Base-by-base conservation (phyloP, 2,888 invertebrate species). In the Orthosia gothica region DNA sequence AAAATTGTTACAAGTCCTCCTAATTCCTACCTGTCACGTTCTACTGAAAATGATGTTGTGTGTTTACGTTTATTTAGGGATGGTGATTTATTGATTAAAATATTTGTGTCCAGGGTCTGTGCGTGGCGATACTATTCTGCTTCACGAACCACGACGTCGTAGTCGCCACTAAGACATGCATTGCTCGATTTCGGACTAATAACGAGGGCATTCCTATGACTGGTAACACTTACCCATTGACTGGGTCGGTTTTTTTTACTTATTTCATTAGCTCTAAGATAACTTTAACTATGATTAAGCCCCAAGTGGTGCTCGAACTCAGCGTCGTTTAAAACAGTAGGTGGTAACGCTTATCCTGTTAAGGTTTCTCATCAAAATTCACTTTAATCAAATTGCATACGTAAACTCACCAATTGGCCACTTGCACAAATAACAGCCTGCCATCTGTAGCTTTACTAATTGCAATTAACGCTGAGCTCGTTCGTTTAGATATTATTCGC, bases 61-160 rank as follows among this genome's bases (percentile, higher is more conserved):
- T 45, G 40, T 20, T n/a, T 59, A 15, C 5, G 55, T 23, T 13
- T 59, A 9, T 23, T 57, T 23, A 59, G 15, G 7, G 7, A 47
- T 49, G 3, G 12, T 62, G 5, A 40, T 23, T 20, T 64, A 18
- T 54, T 5, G 4, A 40, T 40, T 40, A 40, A 32, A 12, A 26
- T 40, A 15, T 74, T 62, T 75, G 3, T 74, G 12, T 70, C 18
- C 87, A 98, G 98, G 98, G 98, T 47, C 93, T 98, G 49, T 98
- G 97, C 88, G 97, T 98, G 7, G 97, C 98, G 0, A 96, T 98
- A 65, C 94, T 98, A 11, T 98, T 98, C 90, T 98, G 98, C 90
- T 98, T 98, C 94, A 98, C 98, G 83, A 98, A 98, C 92, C 97
- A 98, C 81, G 98, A 98, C 91, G 98, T 98, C 16, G 94, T 97